Base-by-base conservation (phyloP, 2,888 invertebrate species). In the Pyrgus malvae region DNA sequence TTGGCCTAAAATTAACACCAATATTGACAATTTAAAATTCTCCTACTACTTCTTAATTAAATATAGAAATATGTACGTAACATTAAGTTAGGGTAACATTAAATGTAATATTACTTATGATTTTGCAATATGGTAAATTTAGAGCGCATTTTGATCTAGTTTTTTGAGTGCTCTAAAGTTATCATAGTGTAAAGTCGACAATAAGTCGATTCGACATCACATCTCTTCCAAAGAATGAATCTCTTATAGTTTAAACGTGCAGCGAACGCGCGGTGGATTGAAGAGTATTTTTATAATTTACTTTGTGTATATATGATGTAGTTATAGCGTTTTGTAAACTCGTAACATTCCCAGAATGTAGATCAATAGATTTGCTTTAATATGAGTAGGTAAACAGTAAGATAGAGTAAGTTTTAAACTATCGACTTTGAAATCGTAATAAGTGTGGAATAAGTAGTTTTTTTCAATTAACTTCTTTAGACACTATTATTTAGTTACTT, bases 341-440 rank as follows among this genome's bases (percentile, higher is more conserved):
- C 58, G 55, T 50, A 67, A 79, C 84, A 83, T 86, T 87, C 83
- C 79, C 76, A 80, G 82, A 84, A 82, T 83, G 81, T 82, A 78
- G 74, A 64, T 65, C 66, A 63, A 74, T 76, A 73, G 72, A 72
- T 77, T 84, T 80, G 82, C 81, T 83, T 83, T 80, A 79, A 76
- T 75, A 73, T 74, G 69, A 62, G 73, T 68, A 68, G 65, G 55
- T 80, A 78, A 76, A 8, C 41, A 12, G 19, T 46, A 48, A 59
- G 54, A 59, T 51, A 51, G 44, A 3, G 51, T 51, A 51, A 51
- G 42, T 35, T 51, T 33, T 25, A 25, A 51, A 27, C 5, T 25
- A 25, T 51, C 35, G 23, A 33, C 21, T 35, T 41, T 35, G 11
- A 27, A 51, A 51, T 14, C 44, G 16, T 51, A 59, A 54, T 60